phyloP scores from a whole-genome alignment of 2,888 invertebrate species.

The Dioctria rufipes region DNA sequence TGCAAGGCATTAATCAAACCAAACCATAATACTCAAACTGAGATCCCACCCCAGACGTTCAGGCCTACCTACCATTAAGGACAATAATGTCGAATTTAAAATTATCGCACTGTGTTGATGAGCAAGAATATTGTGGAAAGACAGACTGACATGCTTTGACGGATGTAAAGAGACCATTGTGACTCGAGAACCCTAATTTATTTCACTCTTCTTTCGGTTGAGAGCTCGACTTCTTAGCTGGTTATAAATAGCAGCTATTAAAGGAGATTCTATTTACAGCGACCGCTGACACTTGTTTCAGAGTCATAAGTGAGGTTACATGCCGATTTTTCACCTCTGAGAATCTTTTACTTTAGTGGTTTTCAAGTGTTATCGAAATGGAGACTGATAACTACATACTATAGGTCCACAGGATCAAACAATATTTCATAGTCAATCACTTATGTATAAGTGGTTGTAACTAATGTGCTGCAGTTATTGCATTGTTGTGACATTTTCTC shows the following conservation, averaged over 20 bases:
- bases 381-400: background rate
- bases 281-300: conserved; percentile 55
- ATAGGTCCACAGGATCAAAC: background rate
- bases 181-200: conserved; percentile 57
- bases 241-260: conserved; percentile 56
- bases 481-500: conserved; percentile 57
- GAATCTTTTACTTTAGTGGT: conserved; percentile 1
- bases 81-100: conserved; percentile 35
- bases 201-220: conserved; percentile 46
- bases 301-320: conserved; percentile 49
- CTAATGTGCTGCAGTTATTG: conserved; percentile 32
- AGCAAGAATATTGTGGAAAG: conserved; percentile 4
- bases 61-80: conserved; percentile 42
- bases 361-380: background rate
- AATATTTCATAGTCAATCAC: conserved; percentile 13
- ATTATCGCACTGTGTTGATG: conserved; percentile 22
- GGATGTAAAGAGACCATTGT: conserved; percentile 59
- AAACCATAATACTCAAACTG: background rate
- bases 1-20: conserved; percentile 58
- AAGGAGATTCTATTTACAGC: conserved; percentile 40
- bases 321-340: conserved; percentile 52
- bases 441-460: conserved; percentile 12
- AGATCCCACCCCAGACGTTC: conserved; percentile 6
- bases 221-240: conserved; percentile 13
- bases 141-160: conserved; percentile 40